These are phyloP conservation scores for Trichosurus vulpecula DNA, from an alignment of 2,797 vertebrate genomes.

Conservation along the genomic window DNA sequence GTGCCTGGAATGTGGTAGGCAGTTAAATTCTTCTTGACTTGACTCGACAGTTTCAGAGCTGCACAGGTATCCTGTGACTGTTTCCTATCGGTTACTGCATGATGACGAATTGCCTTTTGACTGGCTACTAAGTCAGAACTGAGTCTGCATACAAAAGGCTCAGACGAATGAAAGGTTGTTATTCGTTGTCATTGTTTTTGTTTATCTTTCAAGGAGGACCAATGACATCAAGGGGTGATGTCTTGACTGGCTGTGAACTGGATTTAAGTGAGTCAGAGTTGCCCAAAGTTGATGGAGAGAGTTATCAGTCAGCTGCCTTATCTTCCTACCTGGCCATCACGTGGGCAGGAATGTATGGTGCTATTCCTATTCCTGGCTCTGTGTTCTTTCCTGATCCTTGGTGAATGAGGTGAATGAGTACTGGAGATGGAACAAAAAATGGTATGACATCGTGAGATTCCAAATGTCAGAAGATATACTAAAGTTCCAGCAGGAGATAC, in stretches of 20 bases:
- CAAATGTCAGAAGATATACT: neutral
- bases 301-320: neutral
- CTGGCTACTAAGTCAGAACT: neutral
- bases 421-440: neutral
- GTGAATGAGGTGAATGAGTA: neutral
- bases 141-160: neutral
- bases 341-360: neutral
- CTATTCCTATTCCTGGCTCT: neutral
- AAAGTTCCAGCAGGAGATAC: neutral
- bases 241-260: neutral
- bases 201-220: neutral
- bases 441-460: neutral
- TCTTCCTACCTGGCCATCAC: neutral
- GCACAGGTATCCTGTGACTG: neutral
- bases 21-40: neutral
- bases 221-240: neutral
- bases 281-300: neutral
- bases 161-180: neutral
- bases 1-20: neutral
- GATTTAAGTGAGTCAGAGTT: neutral
- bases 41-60: neutral
- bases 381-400: neutral
- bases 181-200: no score
- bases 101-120: neutral
- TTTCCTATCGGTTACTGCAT: neutral